phyloP scores from a whole-genome alignment of 2,113 vertebrate species.

The Orycteropus afer region DNA sequence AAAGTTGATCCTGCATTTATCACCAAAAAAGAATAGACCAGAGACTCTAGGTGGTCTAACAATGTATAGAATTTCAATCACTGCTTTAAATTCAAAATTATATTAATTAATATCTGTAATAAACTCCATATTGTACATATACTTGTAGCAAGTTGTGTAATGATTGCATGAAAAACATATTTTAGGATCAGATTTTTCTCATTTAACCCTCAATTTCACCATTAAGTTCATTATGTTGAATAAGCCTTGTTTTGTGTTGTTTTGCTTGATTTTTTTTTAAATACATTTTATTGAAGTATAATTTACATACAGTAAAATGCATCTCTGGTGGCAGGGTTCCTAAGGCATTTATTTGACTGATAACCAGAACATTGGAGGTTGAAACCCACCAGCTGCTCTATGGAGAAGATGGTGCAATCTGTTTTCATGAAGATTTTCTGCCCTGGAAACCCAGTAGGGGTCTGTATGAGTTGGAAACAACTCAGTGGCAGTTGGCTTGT shows the following conservation, averaged over 20 bases:
- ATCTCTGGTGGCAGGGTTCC: too few species aligned
- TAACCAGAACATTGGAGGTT: too few species aligned
- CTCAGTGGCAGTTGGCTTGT: not conserved
- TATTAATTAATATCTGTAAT: not conserved
- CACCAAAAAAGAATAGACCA: not conserved
- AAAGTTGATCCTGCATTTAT: not conserved
- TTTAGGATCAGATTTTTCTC: not conserved
- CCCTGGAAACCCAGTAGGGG: too few species aligned
- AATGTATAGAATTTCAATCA: not conserved
- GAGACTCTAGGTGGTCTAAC: not conserved
- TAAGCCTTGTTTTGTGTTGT: not conserved
- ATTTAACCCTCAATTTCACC: not conserved
- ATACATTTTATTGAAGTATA: too few species aligned
- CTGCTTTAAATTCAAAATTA: not conserved
- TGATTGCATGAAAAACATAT: not conserved
- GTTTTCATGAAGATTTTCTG: too few species aligned
- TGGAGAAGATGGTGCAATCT: too few species aligned
- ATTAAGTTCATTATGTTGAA: not conserved
- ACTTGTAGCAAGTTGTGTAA: not conserved
- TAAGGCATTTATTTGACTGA: too few species aligned
- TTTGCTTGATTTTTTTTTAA: too few species aligned
- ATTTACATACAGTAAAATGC: too few species aligned
- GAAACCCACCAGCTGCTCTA: too few species aligned
- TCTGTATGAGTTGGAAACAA: not conserved
- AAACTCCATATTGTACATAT: not conserved